Conservation (phyloP, 2,888 invertebrate species). For the Prosapia bicincta region DNA sequence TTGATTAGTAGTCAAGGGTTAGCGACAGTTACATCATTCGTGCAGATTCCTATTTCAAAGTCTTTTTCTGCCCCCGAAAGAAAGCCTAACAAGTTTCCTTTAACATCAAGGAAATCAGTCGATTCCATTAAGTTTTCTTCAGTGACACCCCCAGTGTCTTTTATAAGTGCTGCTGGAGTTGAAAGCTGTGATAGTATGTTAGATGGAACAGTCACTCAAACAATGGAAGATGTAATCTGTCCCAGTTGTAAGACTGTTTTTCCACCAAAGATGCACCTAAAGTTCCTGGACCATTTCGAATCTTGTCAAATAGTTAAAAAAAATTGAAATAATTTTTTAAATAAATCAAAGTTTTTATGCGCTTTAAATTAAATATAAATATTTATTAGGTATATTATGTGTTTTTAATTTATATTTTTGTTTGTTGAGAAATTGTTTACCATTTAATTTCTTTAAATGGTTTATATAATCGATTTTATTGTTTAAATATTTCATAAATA, state of each 20-base stretch:
- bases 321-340: not conserved
- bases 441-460: too few species aligned
- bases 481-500: not conserved
- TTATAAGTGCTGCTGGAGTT: slow-evolving; percentile 11
- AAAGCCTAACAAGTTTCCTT: not conserved
- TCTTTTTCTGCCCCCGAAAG: slow-evolving; percentile 35
- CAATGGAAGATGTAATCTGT: slow-evolving; percentile 40
- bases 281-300: slow-evolving; percentile 42
- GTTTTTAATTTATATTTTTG: not conserved
- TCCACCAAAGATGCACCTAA: slow-evolving; percentile 40
- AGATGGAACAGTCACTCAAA: slow-evolving; percentile 33
- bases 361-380: not conserved
- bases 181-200: not conserved
- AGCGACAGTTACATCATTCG: slow-evolving; percentile 29
- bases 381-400: not conserved
- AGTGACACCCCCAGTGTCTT: not conserved
- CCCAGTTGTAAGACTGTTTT: slow-evolving; percentile 42
- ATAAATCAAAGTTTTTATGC: not conserved
- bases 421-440: too few species aligned
- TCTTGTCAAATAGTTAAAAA: not conserved
- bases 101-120: slow-evolving; percentile 8
- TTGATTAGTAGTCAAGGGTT: not conserved
- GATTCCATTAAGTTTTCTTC: slow-evolving; percentile 17
- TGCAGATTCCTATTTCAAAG: slow-evolving; percentile 33
- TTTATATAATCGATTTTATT: not conserved